A percentile compares a stretch with the other conserved stretches of the same genome.
Evolutionary conservation across 1,140 invertebrate genomes (phyloP).

Genomic region (Parapsyche elsis): DNA sequence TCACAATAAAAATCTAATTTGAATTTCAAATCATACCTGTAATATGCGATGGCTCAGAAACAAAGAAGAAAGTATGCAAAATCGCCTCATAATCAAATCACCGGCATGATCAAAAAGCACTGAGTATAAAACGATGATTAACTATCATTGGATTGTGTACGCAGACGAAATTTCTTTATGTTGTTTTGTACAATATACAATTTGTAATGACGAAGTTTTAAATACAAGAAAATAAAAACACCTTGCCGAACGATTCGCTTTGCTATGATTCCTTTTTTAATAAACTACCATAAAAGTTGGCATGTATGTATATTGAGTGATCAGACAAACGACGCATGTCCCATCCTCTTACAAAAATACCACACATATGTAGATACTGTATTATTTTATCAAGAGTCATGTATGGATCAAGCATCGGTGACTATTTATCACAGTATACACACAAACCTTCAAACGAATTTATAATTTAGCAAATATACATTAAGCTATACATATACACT

Average conservation of each 20-base stretch:
- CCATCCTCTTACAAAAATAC: not conserved
- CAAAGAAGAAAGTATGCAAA: not conserved
- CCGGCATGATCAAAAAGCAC: not conserved
- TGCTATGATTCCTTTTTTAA: not conserved
- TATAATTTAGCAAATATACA: conserved; percentile 21
- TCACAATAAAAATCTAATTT: not conserved
- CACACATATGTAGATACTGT: too few relatives aligned
- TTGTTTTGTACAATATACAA: not conserved
- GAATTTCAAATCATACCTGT: too few relatives aligned
- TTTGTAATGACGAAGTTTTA: not conserved
- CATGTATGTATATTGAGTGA: too few relatives aligned
- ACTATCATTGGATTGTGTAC: not conserved
- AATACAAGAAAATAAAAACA: not conserved
- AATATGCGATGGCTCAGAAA: too few relatives aligned
- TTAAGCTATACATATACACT: not conserved
- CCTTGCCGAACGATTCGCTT: not conserved
- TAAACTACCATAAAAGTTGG: too few relatives aligned
- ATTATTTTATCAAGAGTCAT: too few relatives aligned
- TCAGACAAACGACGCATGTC: not conserved
- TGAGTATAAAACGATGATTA: not conserved
- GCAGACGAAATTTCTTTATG: not conserved
- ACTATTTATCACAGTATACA: too few relatives aligned
- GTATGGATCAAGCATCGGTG: too few relatives aligned
- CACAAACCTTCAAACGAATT: too few relatives aligned
- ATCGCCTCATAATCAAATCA: not conserved